Evolutionary conservation across 2,888 invertebrate species (phyloP), one percentile per base, ranked within the genome.

Genomic region (Hymenopus coronatus): DNA sequence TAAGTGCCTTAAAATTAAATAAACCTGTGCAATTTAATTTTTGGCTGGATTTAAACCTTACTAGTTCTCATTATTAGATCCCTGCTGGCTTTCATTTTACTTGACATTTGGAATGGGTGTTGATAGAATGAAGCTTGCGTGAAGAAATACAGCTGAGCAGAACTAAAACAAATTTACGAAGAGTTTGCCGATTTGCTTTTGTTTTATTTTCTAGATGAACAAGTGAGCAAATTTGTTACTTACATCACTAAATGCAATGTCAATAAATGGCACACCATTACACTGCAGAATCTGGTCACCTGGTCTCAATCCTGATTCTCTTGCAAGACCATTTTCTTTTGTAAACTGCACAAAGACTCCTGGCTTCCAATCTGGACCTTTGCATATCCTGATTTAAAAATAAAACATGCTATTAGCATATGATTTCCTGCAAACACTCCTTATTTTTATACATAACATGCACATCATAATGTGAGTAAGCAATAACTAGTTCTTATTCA

Each of bases 231-330:
- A 33, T 25, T 28, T 90, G 88, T 85, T 70, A 92, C 92, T 92
- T 93, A 96, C 97, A 94, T 98, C 97, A 92, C 96, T 96, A 93
- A 98, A 98, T 70, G 96, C 94, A 91, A 97, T 96, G 93, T 97
- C 97, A 89, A 92, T 93, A 92, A 94, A 95, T 91, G 92, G 94
- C 91, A 93, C 94, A 90, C 97, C 97, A 92, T 99, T 98, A 93
- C 98, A 98, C 91, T 96, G 96, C 88, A 98, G 93, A 91, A 99
- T 97, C 93, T 98, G 98, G 93, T 99, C 98, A 9, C 98, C 98
- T 0, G 98, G 97, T 91, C 97, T 95, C 27, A 99, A 94, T 0
- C 98, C 98, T 2, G 97, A 97, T 91, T 98, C 97, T 86, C 97
- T 95, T 0, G 98, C 98, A 89, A 98, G 96, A 84, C 98, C 98